Percentiles rank a stretch among this genome's conserved stretches.
phyloP scores from a whole-genome alignment of 2,797 vertebrate species.

The Orientallactaga sibirica region DNA sequence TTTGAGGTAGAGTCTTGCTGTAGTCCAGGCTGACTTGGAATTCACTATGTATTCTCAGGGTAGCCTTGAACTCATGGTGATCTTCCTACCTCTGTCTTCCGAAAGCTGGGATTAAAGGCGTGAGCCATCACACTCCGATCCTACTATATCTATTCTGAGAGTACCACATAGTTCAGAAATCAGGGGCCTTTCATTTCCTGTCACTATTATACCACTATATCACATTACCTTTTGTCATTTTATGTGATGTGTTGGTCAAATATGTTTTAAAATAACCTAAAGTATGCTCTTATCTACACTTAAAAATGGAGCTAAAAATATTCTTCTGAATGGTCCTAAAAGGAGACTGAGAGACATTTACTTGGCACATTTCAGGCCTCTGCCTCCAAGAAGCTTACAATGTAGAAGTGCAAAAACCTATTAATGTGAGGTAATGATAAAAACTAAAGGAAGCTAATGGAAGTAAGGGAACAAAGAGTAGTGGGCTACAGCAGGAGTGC shows the following conservation, averaged over 20 bases:
- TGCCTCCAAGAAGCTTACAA: conserved; percentile 11
- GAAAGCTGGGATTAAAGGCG: no score
- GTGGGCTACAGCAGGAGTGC: not conserved
- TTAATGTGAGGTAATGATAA: not conserved
- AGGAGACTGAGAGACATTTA: not conserved
- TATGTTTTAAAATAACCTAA: conserved; percentile 37
- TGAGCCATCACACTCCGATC: no score
- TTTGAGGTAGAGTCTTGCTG: no score
- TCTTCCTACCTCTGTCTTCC: no score
- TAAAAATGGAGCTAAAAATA: conserved; percentile 19
- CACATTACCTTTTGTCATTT: not conserved
- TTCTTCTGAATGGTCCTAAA: conserved; percentile 4
- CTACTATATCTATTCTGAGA: not conserved
- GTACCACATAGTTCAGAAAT: conserved; percentile 12
- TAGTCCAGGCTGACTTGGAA: no score
- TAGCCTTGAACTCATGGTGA: no score
- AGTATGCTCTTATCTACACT: conserved; percentile 8
- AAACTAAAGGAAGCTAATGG: conserved; percentile 31
- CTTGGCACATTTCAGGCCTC: not conserved
- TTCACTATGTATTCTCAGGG: no score
- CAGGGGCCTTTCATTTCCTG: not conserved
- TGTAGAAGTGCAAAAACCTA: not conserved
- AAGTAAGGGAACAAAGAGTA: not conserved
- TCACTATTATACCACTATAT: not conserved
- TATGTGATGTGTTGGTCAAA: conserved; percentile 13